Evolutionary conservation across 2,113 vertebrate genomes (phyloP).

Genomic region (Hirundichthys speculiger): DNA sequence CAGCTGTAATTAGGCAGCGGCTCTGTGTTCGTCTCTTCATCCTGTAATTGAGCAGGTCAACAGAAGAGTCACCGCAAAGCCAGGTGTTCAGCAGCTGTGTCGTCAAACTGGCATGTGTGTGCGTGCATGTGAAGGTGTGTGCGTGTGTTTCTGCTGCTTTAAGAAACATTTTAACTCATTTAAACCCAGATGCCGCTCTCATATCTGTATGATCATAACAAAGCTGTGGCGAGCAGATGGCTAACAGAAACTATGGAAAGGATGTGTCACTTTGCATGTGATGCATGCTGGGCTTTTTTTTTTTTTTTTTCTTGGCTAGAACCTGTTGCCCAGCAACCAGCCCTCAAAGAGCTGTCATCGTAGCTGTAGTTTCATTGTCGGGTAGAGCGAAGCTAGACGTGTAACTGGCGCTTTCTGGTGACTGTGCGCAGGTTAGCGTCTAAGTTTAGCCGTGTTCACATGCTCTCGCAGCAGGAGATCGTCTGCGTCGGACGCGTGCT

Average conservation of each 20-base stretch:
- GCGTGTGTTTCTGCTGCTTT: slow-evolving; percentile 11
- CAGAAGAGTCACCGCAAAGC: slow-evolving; percentile 54
- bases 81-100: slow-evolving; percentile 76
- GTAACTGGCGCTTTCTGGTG: no score
- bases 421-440: no score
- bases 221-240: slow-evolving; percentile 5
- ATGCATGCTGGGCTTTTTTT: neutral
- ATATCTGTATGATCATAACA: neutral
- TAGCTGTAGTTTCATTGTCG: neutral
- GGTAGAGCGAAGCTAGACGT: no score
- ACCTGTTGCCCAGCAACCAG: slow-evolving; percentile 13
- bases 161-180: slow-evolving; percentile 6
- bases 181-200: neutral
- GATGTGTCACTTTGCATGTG: neutral
- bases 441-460: no score
- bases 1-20: slow-evolving; percentile 42
- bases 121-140: neutral
- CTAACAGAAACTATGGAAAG: slow-evolving; percentile 1
- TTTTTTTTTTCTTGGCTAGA: neutral
- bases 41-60: slow-evolving; percentile 48
- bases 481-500: neutral
- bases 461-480: neutral
- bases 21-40: slow-evolving; percentile 25
- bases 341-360: neutral
- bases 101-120: slow-evolving; percentile 37